Evolutionary conservation across 2,888 invertebrate genomes (phyloP), one percentile per base, ranked within the genome.

Genomic region (Drosophila nr. fundita): DNA sequence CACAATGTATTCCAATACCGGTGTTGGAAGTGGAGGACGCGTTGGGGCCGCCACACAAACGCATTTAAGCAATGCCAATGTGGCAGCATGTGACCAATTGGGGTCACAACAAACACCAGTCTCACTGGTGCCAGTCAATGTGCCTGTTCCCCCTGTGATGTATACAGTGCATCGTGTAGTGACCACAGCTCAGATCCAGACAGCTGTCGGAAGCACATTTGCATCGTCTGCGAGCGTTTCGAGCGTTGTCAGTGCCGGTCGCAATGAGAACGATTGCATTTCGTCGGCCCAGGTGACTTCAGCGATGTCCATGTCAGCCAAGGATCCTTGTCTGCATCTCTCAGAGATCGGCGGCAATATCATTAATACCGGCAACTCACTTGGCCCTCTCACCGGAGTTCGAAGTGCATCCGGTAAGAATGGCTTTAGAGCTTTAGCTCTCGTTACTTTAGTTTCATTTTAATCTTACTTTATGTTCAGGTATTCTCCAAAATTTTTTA

Each of bases 161-260:
- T 93, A 93, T 73, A 93, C 93, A 27, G 93, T 93, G 61, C 93
- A 93, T 81, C 91, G 93, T 34, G 93, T 93, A 70, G 93, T 93
- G 60, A 92, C 93, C 60, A 93, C 93, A 52, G 92, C 93, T 59
- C 93, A 93, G 82, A 92, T 93, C 64, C 93, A 93, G 79, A 92
- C 93, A 50, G 91, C 92, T 36, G 89, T 86, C 36, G 91, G 92
- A 50, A 92, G 91, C 68, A 91, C 93, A 45, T 93, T 92, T 66
- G 92, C 93, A 34, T 91, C 93, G 38, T 92, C 92, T 49, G 92
- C 93, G 34, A 93, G 93, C 76, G 93, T 93, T 13, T 93, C 93
- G 32, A 93, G 93, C 86, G 92, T 93, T 68, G 92, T 92, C 15
- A 93, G 92, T 80, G 91, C 91, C 45, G 89, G 77, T 15, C 81